Base-by-base conservation (phyloP, 2,113 vertebrate genomes). In the Caranx ignobilis region DNA sequence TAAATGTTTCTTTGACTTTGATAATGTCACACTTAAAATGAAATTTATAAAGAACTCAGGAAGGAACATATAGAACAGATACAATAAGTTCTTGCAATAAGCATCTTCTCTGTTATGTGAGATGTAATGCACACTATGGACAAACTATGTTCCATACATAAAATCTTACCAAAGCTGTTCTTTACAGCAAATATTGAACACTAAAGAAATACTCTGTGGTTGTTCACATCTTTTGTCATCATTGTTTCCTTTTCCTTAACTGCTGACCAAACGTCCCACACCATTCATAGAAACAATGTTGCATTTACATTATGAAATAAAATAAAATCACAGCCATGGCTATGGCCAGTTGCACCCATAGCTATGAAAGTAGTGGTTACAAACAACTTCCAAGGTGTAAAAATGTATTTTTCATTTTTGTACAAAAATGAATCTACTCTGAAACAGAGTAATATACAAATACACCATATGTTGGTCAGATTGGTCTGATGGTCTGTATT, bases 1-100 rank as follows among this genome's bases (percentile, higher is more conserved):
- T 10, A 66, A 79, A 62, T 8, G 31, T 80, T 6, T 68, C 21
- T 34, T 62, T 72, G 55, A 64, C 50, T 68, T 54, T 62, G 45
- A 54, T 13, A 55, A 54, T 26, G 15, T 52, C 13, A 48, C 21
- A 26, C 52, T 47, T 50, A 34, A 82, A 66, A 41, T 79, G 8
- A 6, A 5, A 77, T 71, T 47, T n/a, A 55, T 2, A 56, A 62
- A 67, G 26, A 72, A n/a, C 6, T 47, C 11, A 31, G 52, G 43
- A n/a, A 26, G 26, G 3, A 75, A 15, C 34, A n/a, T 18, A 32
- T n/a, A 11, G 57, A 57, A 52, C 13, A 64, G 19, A 57, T 45
- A 48, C 21, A 50, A 41, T 19, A 45, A 56, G 2, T 52, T 64
- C 31, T 43, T 62, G 2, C 11, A 31, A 56, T 56, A 56, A 56